Percentiles rank a stretch among this genome's conserved stretches.
Conservation (phyloP, 2,888 invertebrate species). For the Melipona beecheii region DNA sequence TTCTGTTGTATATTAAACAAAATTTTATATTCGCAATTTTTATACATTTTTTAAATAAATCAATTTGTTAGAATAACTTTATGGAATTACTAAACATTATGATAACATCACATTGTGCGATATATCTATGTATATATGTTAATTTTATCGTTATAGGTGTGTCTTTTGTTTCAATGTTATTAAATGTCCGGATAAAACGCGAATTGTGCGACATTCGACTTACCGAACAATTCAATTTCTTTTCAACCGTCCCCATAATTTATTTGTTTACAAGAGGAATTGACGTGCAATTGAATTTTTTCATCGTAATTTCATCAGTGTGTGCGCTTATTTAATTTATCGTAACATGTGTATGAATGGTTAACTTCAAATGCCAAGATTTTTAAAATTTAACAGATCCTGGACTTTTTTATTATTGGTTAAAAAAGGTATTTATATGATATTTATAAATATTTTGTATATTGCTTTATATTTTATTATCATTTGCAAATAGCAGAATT, state of each 20-base stretch:
- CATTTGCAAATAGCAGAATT: background rate
- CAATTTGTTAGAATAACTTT: slow-evolving; percentile 60
- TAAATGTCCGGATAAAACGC: slow-evolving; percentile 43
- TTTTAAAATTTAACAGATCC: slow-evolving; percentile 31
- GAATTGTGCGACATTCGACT: slow-evolving; percentile 35
- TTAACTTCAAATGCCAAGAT: slow-evolving; percentile 46
- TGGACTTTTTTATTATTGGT: slow-evolving; percentile 26
- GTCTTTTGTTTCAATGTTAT: slow-evolving; percentile 60
- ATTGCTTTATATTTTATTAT: background rate
- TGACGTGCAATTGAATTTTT: slow-evolving; percentile 18
- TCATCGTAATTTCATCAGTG: slow-evolving; percentile 1
- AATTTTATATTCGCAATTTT: slow-evolving; percentile 61
- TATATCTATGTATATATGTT: background rate
- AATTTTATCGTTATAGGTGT: slow-evolving; percentile 31
- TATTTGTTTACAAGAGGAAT: background rate
- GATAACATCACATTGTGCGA: slow-evolving; percentile 2
- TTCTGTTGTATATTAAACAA: slow-evolving; percentile 35
- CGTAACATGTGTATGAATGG: slow-evolving; percentile 37
- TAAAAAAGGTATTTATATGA: slow-evolving; percentile 48
- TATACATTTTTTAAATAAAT: slow-evolving; percentile 73
- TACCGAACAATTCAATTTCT: slow-evolving; percentile 30
- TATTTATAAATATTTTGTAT: background rate
- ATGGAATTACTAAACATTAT: slow-evolving; percentile 34
- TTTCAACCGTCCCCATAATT: slow-evolving; percentile 14
- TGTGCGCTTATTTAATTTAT: slow-evolving; percentile 15